Base-by-base conservation (phyloP, 2,888 invertebrate genomes). In the Stenotaenia linearis region DNA sequence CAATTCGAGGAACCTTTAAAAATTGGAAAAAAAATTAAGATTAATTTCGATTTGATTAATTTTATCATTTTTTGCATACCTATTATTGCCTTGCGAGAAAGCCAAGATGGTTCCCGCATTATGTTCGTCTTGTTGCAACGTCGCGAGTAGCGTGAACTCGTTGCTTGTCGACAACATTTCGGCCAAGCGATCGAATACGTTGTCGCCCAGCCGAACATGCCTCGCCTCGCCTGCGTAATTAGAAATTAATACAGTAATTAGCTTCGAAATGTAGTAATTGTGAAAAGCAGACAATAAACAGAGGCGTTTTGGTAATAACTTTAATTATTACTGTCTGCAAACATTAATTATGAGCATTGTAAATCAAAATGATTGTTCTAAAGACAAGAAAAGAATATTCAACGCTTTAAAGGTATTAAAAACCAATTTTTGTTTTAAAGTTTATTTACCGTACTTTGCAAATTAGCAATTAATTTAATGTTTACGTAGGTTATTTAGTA, bases 61-160 rank as follows among this genome's bases (percentile, higher is more conserved):
- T n/a, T n/a, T n/a, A n/a, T n/a, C n/a, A n/a, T n/a, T n/a, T n/a
- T n/a, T n/a, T n/a, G n/a, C n/a, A n/a, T 81, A 84, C 84, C 83
- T 82, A 79, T 83, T 81, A 79, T 82, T 82, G 78, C 83, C 83
- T 80, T 83, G 81, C 15, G 84, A 83, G 88, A 94, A 93, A 84
- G 93, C 92, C 84, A 94, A 89, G 84, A 94, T 92, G 83, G 93
- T 92, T 85, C 94, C 94, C 82, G 92, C 91, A 88, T 94, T 94
- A 84, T 91, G 91, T 83, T 91, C 91, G 86, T 93, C 93, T 87
- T 94, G 94, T 81, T 91, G 90, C 82, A 94, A 88, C 84, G 91
- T 89, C 80, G 93, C 93, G 83, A 92, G 90, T 85, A 94, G 89
- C 81, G 94, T 93, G 88, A 94, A 93, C 88, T 94, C 94, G 76